These are phyloP conservation scores for Setophaga petechia DNA, from an alignment of 2,113 vertebrate species.

Conservation along the genomic window DNA sequence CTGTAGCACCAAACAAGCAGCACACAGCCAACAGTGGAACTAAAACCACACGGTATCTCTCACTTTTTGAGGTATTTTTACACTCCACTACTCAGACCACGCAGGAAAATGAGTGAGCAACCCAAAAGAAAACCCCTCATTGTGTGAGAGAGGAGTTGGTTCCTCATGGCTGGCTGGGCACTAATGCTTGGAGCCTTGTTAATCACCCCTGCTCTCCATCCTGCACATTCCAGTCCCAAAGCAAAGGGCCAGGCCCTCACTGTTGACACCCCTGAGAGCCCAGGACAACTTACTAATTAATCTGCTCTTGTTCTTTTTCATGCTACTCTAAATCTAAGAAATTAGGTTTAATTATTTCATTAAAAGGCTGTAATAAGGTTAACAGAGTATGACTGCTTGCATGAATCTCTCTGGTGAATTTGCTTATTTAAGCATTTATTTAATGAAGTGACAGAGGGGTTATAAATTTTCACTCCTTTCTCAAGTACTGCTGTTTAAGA, in stretches of 20 bases:
- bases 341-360: conserved; percentile 67
- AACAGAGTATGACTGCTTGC: conserved; percentile 61
- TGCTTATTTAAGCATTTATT: conserved; percentile 60
- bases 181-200: conserved; percentile 57
- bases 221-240: conserved; percentile 53
- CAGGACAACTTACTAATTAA: conserved; percentile 65
- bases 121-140: conserved; percentile 31
- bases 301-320: conserved; percentile 64
- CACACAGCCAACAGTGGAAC: not conserved
- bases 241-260: conserved; percentile 17
- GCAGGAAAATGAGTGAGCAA: not conserved
- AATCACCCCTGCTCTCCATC: conserved; percentile 44
- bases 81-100: conserved; percentile 14
- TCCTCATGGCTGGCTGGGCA: conserved; percentile 67
- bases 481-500: not conserved
- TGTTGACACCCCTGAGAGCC: conserved; percentile 11
- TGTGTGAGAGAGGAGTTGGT: conserved; percentile 28
- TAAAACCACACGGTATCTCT: not conserved
- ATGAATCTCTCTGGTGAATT: conserved; percentile 30
- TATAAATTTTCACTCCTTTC: conserved; percentile 38
- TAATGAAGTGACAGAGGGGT: conserved; percentile 35
- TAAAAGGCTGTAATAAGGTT: conserved; percentile 68
- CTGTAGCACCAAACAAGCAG: not conserved
- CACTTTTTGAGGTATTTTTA: conserved; percentile 4
- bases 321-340: conserved; percentile 56